These are phyloP conservation scores for Tetragonula carbonaria DNA, from an alignment of 2,888 invertebrate species.

Conservation along the genomic window DNA sequence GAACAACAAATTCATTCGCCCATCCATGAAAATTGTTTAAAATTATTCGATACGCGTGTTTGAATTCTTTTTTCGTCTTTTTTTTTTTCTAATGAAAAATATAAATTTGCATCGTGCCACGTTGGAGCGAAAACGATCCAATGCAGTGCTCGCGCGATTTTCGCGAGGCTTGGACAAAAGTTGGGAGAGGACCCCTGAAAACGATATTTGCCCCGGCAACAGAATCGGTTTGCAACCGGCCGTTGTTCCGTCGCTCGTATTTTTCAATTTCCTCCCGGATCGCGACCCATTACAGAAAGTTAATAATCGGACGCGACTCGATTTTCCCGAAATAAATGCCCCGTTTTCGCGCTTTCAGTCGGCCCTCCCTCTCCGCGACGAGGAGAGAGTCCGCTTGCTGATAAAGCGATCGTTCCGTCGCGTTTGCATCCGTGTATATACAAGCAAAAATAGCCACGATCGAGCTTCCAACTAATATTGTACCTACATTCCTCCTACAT, in stretches of 20 bases:
- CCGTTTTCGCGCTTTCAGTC: conserved; percentile 53
- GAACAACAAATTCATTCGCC: too few species aligned
- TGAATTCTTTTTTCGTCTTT: too few species aligned
- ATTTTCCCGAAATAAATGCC: conserved; percentile 57
- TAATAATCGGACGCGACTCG: conserved; percentile 46
- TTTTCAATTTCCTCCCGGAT: conserved; percentile 47
- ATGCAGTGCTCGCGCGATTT: not conserved
- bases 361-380: conserved; percentile 6
- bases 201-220: not conserved
- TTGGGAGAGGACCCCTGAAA: too few species aligned
- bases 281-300: conserved; percentile 41
- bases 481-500: conserved; percentile 1
- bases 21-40: too few species aligned
- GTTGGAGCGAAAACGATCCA: too few species aligned
- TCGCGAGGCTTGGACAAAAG: not conserved
- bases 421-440: conserved; percentile 32
- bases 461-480: conserved; percentile 34
- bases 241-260: conserved; percentile 21
- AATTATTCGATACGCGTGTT: too few species aligned
- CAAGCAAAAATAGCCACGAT: conserved; percentile 63
- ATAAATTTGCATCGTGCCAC: too few species aligned
- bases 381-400: conserved; percentile 44
- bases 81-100: too few species aligned
- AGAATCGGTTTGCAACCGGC: conserved; percentile 6
- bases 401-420: conserved; percentile 63